A percentile compares a stretch with the other conserved stretches of the same genome.
Evolutionary conservation across 2,888 invertebrate genomes (phyloP).

Genomic region (Ischnus inquisitorius): DNA sequence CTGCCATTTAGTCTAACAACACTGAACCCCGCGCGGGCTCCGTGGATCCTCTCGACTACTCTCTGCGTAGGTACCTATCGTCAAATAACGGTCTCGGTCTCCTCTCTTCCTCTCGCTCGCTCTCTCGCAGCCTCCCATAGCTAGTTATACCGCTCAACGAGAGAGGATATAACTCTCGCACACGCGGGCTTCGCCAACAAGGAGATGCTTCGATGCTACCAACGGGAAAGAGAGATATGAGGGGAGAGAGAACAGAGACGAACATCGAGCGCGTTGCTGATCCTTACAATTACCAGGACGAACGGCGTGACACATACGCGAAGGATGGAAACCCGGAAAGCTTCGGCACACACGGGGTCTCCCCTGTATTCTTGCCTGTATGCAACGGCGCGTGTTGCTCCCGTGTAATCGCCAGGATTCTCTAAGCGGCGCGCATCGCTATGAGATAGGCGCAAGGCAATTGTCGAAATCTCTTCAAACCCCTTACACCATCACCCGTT

Average conservation of each 20-base stretch:
- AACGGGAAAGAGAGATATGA: background rate
- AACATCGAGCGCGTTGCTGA: slow-evolving; percentile 16
- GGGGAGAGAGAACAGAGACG: background rate
- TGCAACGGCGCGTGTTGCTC: background rate
- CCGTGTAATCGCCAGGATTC: slow-evolving; percentile 23
- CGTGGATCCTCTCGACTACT: slow-evolving; percentile 35
- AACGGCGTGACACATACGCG: slow-evolving; percentile 16
- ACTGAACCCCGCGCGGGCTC: slow-evolving; percentile 48
- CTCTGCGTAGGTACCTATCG: slow-evolving; percentile 57
- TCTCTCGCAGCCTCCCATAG: slow-evolving; percentile 17
- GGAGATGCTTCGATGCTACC: slow-evolving; percentile 62
- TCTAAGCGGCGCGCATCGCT: slow-evolving; percentile 10
- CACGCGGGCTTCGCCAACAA: slow-evolving; percentile 34
- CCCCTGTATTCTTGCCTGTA: slow-evolving; percentile 20
- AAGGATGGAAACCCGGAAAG: slow-evolving; percentile 25
- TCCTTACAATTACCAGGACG: slow-evolving; percentile 30
- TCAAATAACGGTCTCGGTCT: slow-evolving; percentile 64
- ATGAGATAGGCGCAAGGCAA: slow-evolving; percentile 10
- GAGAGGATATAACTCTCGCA: slow-evolving; percentile 25
- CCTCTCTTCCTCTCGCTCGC: slow-evolving; percentile 19
- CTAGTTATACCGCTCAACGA: slow-evolving; percentile 46
- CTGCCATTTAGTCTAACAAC: slow-evolving; percentile 71
- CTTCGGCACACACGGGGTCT: slow-evolving; percentile 10
- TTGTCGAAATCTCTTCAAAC: slow-evolving; percentile 6
- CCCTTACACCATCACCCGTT: background rate